Conservation (phyloP, 2,113 vertebrate species). For the Syngnathoides biaculeatus region DNA sequence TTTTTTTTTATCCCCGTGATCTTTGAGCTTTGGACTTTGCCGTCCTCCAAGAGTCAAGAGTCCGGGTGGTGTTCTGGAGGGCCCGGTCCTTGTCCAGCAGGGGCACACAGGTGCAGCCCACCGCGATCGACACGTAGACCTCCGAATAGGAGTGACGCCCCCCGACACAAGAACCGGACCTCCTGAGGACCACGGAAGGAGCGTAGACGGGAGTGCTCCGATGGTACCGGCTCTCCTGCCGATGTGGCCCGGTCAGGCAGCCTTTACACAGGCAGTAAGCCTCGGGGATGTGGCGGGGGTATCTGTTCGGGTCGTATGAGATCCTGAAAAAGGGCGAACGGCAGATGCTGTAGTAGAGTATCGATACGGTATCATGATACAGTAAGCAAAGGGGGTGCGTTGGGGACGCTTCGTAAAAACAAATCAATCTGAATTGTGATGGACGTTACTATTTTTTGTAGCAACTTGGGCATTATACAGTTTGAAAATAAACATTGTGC, state of each 20-base stretch:
- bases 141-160: constrained; percentile 85
- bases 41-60: constrained; percentile 60
- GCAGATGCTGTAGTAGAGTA: neutral
- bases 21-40: constrained; percentile 50
- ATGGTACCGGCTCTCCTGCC: constrained; percentile 78
- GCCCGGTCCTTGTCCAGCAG: constrained; percentile 62
- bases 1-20: neutral
- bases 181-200: constrained; percentile 82
- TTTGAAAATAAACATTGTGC: no score
- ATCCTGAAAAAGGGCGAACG: constrained; percentile 67
- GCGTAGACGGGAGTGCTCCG: constrained; percentile 85
- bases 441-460: no score
- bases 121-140: constrained; percentile 83
- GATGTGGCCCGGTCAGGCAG: constrained; percentile 78
- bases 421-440: no score
- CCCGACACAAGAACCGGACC: constrained; percentile 74
- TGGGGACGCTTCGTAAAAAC: no score
- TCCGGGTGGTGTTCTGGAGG: constrained; percentile 69
- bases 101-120: constrained; percentile 92
- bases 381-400: no score
- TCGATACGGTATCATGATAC: no score
- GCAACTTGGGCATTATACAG: no score
- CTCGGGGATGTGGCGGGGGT: constrained; percentile 87
- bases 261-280: constrained; percentile 93
- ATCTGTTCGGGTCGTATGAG: constrained; percentile 80